Evolutionary conservation across 2,888 invertebrate species (phyloP), one percentile per base, ranked within the genome.

Genomic region (Cosmopolites sordidus): DNA sequence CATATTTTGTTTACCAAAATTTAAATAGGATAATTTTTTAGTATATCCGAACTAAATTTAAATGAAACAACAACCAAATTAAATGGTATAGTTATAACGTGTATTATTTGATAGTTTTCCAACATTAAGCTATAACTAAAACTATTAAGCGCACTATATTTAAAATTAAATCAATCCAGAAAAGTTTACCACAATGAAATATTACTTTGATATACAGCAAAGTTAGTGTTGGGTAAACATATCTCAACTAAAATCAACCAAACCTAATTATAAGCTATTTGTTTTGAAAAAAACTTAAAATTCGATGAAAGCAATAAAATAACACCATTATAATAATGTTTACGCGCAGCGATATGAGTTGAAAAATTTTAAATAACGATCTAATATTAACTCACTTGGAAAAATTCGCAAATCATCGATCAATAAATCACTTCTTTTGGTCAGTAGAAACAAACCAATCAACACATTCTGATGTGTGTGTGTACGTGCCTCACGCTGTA

Each of bases 401-500:
- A 33, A 33, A 5, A 33, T 33, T 11, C n/a, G n/a, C 4, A n/a
- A 9, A 33, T 12, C n/a, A 33, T 12, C 12, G n/a, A 12, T 11
- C 33, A 33, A 33, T 33, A 33, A 33, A 5, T 33, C 33, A 12
- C 33, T 12, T 33, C n/a, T 12, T 33, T 33, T 11, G 5, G 12
- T 12, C 3, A 8, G n/a, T n/a, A n/a, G n/a, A n/a, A n/a, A 5
- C 27, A 27, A 33, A 33, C 33, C 33, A 33, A 33, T 33, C 33
- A 33, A 4, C n/a, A 33, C 4, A 33, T 12, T 5, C 6, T 27
- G 27, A n/a, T n/a, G 6, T 9, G 27, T 6, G 5, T 27, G 27
- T n/a, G 33, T 3, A 4, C 33, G 33, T 12, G 33, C 11, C 33
- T 5, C n/a, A 3, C n/a, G 22, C 33, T 48, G 45, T 44, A 50